phyloP scores from a whole-genome alignment of 1,140 invertebrate genomes.

The Whitmania pigra region DNA sequence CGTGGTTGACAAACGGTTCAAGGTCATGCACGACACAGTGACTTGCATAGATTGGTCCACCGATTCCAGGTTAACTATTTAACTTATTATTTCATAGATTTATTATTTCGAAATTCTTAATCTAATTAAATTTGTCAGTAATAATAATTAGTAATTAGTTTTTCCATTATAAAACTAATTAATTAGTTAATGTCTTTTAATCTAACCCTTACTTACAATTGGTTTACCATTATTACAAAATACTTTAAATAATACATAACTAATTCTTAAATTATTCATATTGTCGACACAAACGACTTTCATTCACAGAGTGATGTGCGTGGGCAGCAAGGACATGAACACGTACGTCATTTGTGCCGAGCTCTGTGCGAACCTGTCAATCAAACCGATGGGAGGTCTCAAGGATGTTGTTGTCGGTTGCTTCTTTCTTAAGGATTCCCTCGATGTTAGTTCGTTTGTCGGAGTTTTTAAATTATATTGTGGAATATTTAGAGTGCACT shows the following conservation, averaged over 20 bases:
- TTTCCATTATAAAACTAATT: too few species aligned
- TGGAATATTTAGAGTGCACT: slow-evolving; percentile 26
- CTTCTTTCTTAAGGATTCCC: slow-evolving; percentile 72
- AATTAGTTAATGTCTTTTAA: too few species aligned
- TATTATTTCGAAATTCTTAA: slow-evolving; percentile 3
- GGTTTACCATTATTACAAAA: too few species aligned
- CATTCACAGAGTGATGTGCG: slow-evolving; percentile 61
- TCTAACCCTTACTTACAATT: too few species aligned
- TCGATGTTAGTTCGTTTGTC: slow-evolving; percentile 54
- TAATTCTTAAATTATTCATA: too few species aligned
- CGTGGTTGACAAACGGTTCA: slow-evolving; percentile 65
- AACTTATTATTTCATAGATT: slow-evolving; percentile 9
- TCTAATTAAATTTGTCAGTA: slow-evolving; percentile 8
- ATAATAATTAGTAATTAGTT: too few species aligned
- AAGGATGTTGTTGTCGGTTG: slow-evolving; percentile 64
- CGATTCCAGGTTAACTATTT: slow-evolving; percentile 57
- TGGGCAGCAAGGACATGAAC: slow-evolving; percentile 75
- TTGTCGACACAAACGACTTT: too few species aligned
- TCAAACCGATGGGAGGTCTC: slow-evolving; percentile 60
- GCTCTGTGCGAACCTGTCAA: slow-evolving; percentile 54
- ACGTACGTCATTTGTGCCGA: slow-evolving; percentile 64
- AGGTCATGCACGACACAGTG: slow-evolving; percentile 63
- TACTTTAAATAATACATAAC: too few species aligned
- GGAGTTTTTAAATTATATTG: slow-evolving; percentile 27
- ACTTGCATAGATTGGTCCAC: slow-evolving; percentile 77